Percentiles rank a stretch among this genome's conserved stretches.
Evolutionary conservation across 2,797 vertebrate genomes (phyloP).

Genomic region (Varecia variegata): DNA sequence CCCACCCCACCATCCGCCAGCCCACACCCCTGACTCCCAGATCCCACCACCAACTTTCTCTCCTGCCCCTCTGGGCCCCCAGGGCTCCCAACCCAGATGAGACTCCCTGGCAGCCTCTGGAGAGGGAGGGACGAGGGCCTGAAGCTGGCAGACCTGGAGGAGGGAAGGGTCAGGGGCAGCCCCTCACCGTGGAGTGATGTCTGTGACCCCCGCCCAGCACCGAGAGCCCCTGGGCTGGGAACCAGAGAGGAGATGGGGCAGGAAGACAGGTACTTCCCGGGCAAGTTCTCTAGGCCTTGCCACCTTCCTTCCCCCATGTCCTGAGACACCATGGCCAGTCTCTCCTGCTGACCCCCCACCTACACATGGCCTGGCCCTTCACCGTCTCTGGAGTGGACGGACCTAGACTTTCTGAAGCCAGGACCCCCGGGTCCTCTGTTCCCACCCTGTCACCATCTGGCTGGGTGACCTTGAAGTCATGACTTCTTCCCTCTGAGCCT

Average conservation of each 20-base stretch:
- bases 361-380: neutral
- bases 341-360: neutral
- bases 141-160: neutral
- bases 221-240: neutral
- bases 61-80: too few relatives aligned
- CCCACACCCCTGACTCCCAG: neutral
- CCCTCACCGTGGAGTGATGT: neutral
- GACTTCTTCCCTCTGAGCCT: neutral
- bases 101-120: neutral
- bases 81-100: rapidly evolving
- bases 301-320: neutral
- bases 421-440: neutral
- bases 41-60: neutral
- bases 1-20: neutral
- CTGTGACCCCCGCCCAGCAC: neutral
- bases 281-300: neutral
- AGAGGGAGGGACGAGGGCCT: neutral
- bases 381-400: neutral
- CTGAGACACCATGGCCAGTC: neutral
- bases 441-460: neutral
- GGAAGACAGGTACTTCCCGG: neutral
- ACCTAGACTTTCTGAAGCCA: neutral
- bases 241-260: neutral
- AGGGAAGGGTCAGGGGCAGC: neutral
- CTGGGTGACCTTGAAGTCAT: neutral